These are phyloP conservation scores for Spinus pinus DNA, from an alignment of 2,797 vertebrate genomes.

Conservation along the genomic window DNA sequence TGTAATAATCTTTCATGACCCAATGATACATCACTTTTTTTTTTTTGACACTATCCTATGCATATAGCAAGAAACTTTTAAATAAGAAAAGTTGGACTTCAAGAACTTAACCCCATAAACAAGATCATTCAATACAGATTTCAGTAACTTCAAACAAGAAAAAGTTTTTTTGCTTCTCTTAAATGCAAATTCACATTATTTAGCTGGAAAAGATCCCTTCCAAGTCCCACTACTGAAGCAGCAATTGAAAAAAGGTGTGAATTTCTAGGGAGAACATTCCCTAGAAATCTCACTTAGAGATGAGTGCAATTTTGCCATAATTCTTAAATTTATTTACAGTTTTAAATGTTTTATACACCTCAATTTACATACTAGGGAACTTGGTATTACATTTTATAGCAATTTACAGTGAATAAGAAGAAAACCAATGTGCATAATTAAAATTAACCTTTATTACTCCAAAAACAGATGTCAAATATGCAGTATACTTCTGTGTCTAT, in stretches of 20 bases:
- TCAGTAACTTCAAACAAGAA: not conserved
- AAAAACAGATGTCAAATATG: slow-evolving; percentile 48
- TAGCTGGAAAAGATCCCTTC: not conserved
- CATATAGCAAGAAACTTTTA: not conserved
- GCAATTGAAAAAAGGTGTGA: not conserved
- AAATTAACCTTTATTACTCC: slow-evolving; percentile 66
- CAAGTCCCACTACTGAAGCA: not conserved
- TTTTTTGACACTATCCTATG: not conserved
- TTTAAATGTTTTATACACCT: slow-evolving; percentile 61
- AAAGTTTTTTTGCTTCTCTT: not conserved
- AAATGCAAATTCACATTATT: not conserved
- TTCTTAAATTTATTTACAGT: slow-evolving; percentile 71
- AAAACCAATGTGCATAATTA: slow-evolving; percentile 44
- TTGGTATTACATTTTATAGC: slow-evolving; percentile 1
- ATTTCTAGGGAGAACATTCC: not conserved
- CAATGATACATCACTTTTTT: not conserved
- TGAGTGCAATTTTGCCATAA: not conserved
- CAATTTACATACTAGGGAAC: slow-evolving; percentile 60
- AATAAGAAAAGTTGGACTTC: not conserved
- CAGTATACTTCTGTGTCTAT: slow-evolving; percentile 22
- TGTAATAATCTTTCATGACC: not conserved
- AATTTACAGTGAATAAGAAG: slow-evolving; percentile 40
- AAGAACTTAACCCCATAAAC: not conserved
- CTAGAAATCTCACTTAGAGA: not conserved
- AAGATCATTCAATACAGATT: not conserved